Percentiles rank a stretch among this genome's conserved stretches.
Evolutionary conservation across 2,113 vertebrate genomes (phyloP).

Genomic region (Triplophysa dalaica): DNA sequence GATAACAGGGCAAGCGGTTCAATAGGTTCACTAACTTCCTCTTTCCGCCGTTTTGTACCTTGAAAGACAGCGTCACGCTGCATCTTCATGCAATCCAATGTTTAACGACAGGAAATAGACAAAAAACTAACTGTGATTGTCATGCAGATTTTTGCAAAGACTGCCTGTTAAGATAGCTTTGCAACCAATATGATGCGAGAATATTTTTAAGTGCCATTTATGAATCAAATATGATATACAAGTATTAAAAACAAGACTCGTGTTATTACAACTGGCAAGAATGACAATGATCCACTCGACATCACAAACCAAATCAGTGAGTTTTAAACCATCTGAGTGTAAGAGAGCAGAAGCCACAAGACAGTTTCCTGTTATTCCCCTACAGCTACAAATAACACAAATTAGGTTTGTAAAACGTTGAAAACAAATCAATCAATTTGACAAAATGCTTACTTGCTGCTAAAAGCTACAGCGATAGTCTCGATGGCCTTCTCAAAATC

Average conservation of each 20-base stretch:
- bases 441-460: conserved; percentile 85
- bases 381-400: conserved; percentile 15
- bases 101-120: neutral
- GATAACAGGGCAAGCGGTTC: neutral
- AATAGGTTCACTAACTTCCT: conserved; percentile 1
- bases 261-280: neutral
- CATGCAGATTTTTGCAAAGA: neutral
- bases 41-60: neutral
- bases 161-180: too few species aligned
- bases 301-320: conserved; percentile 19
- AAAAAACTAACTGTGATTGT: neutral
- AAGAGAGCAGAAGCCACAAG: conserved; percentile 45
- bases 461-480: conserved; percentile 93
- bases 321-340: conserved; percentile 15
- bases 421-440: neutral
- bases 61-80: neutral
- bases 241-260: neutral
- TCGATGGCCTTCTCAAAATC: conserved; percentile 96
- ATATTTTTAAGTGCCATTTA: neutral
- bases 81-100: neutral
- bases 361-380: conserved; percentile 59
- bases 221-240: neutral
- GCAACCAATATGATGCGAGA: neutral
- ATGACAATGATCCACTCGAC: conserved; percentile 12
- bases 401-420: neutral